Conservation (phyloP, 2,888 invertebrate species). For the Choreutis nemorana region DNA sequence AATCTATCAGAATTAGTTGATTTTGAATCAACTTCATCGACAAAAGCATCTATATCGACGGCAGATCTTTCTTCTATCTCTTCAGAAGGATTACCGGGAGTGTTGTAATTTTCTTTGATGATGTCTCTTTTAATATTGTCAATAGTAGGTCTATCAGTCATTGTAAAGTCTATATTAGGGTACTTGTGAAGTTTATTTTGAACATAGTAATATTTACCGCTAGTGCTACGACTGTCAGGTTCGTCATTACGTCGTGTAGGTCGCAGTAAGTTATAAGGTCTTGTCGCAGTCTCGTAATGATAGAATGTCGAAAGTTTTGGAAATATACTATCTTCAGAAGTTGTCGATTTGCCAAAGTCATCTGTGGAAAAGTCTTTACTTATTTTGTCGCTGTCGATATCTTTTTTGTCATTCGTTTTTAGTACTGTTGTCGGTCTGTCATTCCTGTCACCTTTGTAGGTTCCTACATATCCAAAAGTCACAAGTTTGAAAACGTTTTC, state of each 20-base stretch:
- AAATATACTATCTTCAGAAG: conserved; percentile 18
- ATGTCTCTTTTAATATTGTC: conserved; percentile 16
- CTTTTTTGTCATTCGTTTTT: conserved; percentile 14
- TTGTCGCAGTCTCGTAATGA: conserved; percentile 45
- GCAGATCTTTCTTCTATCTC: conserved; percentile 38
- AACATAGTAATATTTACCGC: conserved; percentile 48
- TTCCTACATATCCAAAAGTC: conserved; percentile 59
- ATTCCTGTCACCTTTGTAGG: conserved; percentile 33
- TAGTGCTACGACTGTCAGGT: conserved; percentile 19
- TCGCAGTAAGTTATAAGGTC: conserved; percentile 41
- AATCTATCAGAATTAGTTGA: conserved; percentile 14
- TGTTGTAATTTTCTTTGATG: conserved; percentile 24
- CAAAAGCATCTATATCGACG: conserved; percentile 27
- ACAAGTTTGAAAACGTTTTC: conserved; percentile 50
- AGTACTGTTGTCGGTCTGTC: conserved; percentile 12
- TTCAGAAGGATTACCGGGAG: conserved; percentile 21
- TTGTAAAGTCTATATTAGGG: conserved; percentile 19
- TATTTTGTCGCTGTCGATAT: conserved; percentile 21
- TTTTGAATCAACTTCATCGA: conserved; percentile 29
- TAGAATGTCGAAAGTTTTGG: conserved; percentile 50
- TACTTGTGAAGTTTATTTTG: conserved; percentile 52
- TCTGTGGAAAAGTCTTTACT: conserved; percentile 47
- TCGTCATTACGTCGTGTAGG: conserved; percentile 50
- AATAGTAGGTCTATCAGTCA: conserved; percentile 12
- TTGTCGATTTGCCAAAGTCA: conserved; percentile 18